Base-by-base conservation (phyloP, 2,888 invertebrate species). In the Ceraclea dissimilis region DNA sequence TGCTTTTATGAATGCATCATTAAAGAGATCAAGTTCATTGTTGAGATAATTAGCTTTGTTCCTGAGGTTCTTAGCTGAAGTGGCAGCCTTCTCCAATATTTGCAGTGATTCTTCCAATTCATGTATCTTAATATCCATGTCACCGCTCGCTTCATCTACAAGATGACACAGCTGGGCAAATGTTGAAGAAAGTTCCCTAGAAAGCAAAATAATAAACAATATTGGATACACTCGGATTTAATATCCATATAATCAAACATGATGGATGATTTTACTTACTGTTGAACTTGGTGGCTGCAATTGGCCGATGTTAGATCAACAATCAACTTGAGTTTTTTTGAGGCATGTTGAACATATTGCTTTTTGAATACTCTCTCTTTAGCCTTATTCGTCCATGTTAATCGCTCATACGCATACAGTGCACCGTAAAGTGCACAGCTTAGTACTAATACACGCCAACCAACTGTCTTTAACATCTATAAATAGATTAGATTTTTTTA, bases 351-450 rank as follows among this genome's bases (percentile, higher is more conserved):
- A 26, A 93, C 93, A 73, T 97, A 97, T 74, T 98, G 98, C 52
- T 82, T 81, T 75, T 99, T 99, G 74, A 99, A 97, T 61, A 90
- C 76, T 50, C 90, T 83, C 74, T 98, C 96, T 74, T 95, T 96
- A 48, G 97, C 96, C 67, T 87, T 88, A 64, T 90, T 93, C 47
- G 98, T 99, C 98, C 98, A 99, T 26, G 96, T 95, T 34, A 97
- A 79, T 19, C 98, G 84, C 76, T 99, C 99, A 72, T 97, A 98
- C 51, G 90, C 76, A 78, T 99, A 99, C 62, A 98, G 79, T 62
- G 91, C 85, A 58, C 92, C 90, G 72, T 97, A 98, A 61, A 93
- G 68, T 58, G 81, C 83, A 63, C 90, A 91, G 34, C 91, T 86
- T 46, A 89, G 83, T 2, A 86, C 88, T 55, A 98, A 86, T 16